Conservation (phyloP, 2,113 vertebrate genomes). For the Cercopithecus mona region DNA sequence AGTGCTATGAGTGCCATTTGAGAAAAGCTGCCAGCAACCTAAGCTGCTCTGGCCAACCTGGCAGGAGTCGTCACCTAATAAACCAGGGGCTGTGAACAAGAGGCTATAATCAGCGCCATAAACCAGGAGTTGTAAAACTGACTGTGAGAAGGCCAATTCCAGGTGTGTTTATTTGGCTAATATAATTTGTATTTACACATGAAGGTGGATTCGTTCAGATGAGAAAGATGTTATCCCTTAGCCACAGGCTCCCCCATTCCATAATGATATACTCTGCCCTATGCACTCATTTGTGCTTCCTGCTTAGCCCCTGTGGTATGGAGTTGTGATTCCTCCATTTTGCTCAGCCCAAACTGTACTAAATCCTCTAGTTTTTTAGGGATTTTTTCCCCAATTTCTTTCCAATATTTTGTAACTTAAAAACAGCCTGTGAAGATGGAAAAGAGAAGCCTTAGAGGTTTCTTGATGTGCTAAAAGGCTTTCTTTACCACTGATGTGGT, state of each 20-base stretch:
- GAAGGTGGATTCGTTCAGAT: background rate
- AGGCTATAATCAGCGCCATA: background rate
- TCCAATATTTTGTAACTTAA: background rate
- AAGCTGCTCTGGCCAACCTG: background rate
- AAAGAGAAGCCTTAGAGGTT: background rate
- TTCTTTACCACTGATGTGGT: background rate
- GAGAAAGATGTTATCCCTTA: background rate
- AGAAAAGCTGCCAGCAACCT: background rate
- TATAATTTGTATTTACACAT: constrained; percentile 18
- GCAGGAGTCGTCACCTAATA: background rate
- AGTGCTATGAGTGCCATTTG: background rate
- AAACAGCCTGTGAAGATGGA: background rate
- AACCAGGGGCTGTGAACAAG: background rate
- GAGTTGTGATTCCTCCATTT: background rate
- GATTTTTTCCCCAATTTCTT: background rate
- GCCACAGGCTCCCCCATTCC: background rate
- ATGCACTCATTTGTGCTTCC: background rate
- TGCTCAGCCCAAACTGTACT: background rate
- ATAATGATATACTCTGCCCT: background rate
- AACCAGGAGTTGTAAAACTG: background rate
- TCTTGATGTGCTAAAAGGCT: background rate
- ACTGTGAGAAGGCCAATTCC: background rate
- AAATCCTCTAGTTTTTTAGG: background rate
- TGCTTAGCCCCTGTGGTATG: background rate
- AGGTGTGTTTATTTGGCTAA: background rate